These are phyloP conservation scores for Spermophilus dauricus DNA, from an alignment of 2,113 vertebrate species.

Conservation along the genomic window DNA sequence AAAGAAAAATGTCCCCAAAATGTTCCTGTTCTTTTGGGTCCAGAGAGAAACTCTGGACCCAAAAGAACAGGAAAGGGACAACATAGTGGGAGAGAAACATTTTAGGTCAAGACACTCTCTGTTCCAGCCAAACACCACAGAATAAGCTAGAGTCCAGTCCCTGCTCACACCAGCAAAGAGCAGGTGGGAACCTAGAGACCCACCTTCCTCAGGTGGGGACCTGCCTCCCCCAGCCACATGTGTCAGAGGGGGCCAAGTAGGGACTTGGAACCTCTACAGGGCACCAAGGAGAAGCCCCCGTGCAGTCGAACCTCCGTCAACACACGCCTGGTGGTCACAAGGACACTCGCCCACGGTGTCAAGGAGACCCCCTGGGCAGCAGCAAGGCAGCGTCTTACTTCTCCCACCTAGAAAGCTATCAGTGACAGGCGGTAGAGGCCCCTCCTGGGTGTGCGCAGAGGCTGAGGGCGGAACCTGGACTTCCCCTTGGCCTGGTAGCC, in stretches of 20 bases:
- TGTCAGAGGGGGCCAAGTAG: background rate
- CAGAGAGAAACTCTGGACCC: background rate
- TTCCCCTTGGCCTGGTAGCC: background rate
- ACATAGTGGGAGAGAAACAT: background rate
- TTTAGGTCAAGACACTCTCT: background rate
- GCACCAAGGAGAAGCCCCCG: background rate
- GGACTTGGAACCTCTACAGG: no score
- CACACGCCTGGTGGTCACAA: no score
- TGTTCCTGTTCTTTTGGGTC: no score
- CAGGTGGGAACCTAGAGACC: background rate
- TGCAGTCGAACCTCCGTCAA: no score
- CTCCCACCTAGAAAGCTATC: no score
- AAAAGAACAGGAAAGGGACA: background rate
- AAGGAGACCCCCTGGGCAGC: rapidly evolving
- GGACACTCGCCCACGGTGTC: no score
- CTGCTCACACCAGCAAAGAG: background rate
- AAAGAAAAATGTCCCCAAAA: background rate
- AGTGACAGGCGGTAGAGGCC: background rate
- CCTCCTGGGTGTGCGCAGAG: no score
- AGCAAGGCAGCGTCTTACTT: background rate
- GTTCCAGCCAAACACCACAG: background rate
- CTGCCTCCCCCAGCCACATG: background rate
- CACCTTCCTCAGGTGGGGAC: background rate
- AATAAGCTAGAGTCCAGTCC: background rate
- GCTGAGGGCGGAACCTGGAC: background rate